These are phyloP conservation scores for Ophraella communa DNA, from an alignment of 2,888 invertebrate species.

Conservation along the genomic window DNA sequence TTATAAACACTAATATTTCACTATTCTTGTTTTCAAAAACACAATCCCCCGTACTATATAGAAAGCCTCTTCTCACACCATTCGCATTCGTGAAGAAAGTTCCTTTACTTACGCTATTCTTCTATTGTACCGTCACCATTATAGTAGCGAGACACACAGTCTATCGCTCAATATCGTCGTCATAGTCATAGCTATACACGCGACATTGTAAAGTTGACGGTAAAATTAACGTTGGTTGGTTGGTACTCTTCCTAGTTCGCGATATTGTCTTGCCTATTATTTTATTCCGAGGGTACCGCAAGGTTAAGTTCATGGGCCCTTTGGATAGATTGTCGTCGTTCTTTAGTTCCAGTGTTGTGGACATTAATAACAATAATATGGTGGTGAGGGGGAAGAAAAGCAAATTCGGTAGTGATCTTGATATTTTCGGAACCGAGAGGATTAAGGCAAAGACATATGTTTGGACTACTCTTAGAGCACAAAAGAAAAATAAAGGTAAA, in stretches of 20 bases:
- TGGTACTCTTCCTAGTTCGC: not conserved
- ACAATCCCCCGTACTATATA: conserved; percentile 1
- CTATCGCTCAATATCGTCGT: conserved; percentile 3
- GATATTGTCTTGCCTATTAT: not conserved
- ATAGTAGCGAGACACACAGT: conserved; percentile 12
- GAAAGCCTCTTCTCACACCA: conserved; percentile 9
- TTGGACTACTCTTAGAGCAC: conserved; percentile 64
- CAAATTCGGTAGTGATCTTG: conserved; percentile 65
- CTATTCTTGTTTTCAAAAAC: no score
- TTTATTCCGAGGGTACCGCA: conserved; percentile 19
- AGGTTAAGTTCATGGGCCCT: conserved; percentile 63
- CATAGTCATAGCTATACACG: not conserved
- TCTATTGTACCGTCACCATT: conserved; percentile 3
- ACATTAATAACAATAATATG: conserved; percentile 61
- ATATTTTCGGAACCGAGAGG: conserved; percentile 58
- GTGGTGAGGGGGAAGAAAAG: conserved; percentile 54
- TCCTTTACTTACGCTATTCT: not conserved
- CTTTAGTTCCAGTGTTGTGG: conserved; percentile 63
- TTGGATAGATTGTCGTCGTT: conserved; percentile 68
- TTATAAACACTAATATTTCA: no score
- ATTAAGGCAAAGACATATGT: conserved; percentile 62
- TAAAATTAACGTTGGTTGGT: not conserved
- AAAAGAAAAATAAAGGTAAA: conserved; percentile 61
- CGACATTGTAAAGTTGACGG: not conserved
- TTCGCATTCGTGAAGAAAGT: conserved; percentile 9